Conservation (phyloP, 2,888 invertebrate genomes). For the Leptinotarsa juncta region DNA sequence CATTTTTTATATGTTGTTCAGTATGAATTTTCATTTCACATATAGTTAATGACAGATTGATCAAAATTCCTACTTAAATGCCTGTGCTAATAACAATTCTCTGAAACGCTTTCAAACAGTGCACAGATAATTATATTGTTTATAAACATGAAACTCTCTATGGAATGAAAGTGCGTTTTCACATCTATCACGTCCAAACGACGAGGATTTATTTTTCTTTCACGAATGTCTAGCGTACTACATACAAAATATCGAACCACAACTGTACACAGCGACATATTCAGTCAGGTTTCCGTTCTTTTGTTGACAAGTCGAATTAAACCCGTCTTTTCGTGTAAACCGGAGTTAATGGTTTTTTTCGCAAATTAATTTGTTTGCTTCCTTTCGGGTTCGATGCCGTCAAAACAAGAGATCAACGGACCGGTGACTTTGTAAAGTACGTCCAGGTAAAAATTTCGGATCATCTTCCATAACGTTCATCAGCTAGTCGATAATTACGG, state of each 20-base stretch:
- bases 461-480: slow-evolving; percentile 13
- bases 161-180: slow-evolving; percentile 15
- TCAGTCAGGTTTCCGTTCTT: slow-evolving; percentile 5
- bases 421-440: slow-evolving; percentile 30
- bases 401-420: slow-evolving; percentile 37
- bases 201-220: not conserved
- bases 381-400: slow-evolving; percentile 33
- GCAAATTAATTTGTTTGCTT: slow-evolving; percentile 29
- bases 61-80: no score
- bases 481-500: slow-evolving; percentile 2
- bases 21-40: no score
- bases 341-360: slow-evolving; percentile 17
- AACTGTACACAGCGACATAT: slow-evolving; percentile 5
- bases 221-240: not conserved
- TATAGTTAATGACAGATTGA: no score
- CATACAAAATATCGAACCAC: not conserved
- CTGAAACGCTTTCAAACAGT: slow-evolving; percentile 3
- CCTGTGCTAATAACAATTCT: not conserved
- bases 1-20: no score
- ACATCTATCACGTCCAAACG: slow-evolving; percentile 10
- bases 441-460: slow-evolving; percentile 22
- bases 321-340: slow-evolving; percentile 5
- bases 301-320: slow-evolving; percentile 15
- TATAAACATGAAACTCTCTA: slow-evolving; percentile 7
- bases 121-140: slow-evolving; percentile 8